Evolutionary conservation across 2,113 vertebrate species (phyloP), one percentile per base, ranked within the genome.

Genomic region (Acanthisitta chloris): DNA sequence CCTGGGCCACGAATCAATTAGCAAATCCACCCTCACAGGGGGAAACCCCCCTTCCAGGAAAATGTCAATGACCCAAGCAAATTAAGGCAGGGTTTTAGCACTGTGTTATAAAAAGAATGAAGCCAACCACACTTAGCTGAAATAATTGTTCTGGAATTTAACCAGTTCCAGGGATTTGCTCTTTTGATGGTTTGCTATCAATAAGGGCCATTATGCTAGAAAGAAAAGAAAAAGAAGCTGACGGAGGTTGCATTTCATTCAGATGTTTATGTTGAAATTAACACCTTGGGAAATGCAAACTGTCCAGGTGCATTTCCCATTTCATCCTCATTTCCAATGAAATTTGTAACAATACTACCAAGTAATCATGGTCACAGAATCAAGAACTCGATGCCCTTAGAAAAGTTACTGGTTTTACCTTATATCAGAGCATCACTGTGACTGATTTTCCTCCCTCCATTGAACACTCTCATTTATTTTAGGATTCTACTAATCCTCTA

Each of bases 331-430:
- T 43, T 62, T 91, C 42, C 29, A 36, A 46, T 14, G 6, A 34
- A 29, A 17, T 64, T 81, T 51, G 52, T 67, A 70, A 58, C 36
- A 74, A 40, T 4, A 8, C 24, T 28, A 6, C 19, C 13, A 52
- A 42, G 9, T 49, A 55, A 7, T 38, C 25, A 3, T 1, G 5
- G 33, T 14, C 42, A n/a, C 43, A 49, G n/a, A 20, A 12, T 17
- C 24, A 43, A 48, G 57, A 84, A 36, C 8, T 5, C 24, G 0
- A 0, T 1, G 0, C 25, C 28, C 28, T 25, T 40, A 31, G 49
- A 43, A 80, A 87, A 55, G 9, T 12, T 12, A 11, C 15, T 64
- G 36, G 23, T 94, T 73, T 49, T 29, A 23, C 45, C 26, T 77
- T 51, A 7, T 24, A 73, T 28, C 71, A 58, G 25, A 85, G 2